A percentile compares a stretch with the other conserved stretches of the same genome.
phyloP scores from a whole-genome alignment of 2,113 vertebrate genomes.

The Rallus limicola region DNA sequence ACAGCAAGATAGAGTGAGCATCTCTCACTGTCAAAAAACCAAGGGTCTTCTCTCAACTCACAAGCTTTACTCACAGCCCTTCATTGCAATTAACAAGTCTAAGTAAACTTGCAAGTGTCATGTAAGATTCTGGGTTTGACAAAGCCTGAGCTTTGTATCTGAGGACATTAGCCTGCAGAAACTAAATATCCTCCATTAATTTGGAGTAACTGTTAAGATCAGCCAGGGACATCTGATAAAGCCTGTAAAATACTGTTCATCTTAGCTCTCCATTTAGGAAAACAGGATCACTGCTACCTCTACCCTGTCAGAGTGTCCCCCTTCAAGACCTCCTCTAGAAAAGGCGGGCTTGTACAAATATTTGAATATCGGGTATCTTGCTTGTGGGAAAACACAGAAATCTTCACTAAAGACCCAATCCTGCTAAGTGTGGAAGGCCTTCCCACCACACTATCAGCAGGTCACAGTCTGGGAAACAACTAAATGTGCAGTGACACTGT shows the following conservation, averaged over 20 bases:
- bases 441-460: not conserved
- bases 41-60: not conserved
- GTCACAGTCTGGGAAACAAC: not conserved
- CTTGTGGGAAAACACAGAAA: not conserved
- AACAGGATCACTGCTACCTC: not conserved
- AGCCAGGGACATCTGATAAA: not conserved
- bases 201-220: not conserved
- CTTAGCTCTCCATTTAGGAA: not conserved
- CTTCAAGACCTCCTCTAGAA: not conserved
- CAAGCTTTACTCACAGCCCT: not conserved
- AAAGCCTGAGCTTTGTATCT: not conserved
- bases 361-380: too few relatives aligned
- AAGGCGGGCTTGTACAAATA: not conserved
- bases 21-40: not conserved
- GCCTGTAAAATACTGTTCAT: not conserved
- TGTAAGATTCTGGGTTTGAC: not conserved
- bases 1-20: not conserved
- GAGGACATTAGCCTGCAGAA: not conserved
- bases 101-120: not conserved
- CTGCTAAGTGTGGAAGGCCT: not conserved
- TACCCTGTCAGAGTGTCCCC: not conserved
- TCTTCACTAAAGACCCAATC: not conserved
- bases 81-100: not conserved
- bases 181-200: not conserved
- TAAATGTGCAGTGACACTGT: not conserved